Evolutionary conservation across 2,113 vertebrate genomes (phyloP).

Genomic region (mouse (Mus musculus)): DNA sequence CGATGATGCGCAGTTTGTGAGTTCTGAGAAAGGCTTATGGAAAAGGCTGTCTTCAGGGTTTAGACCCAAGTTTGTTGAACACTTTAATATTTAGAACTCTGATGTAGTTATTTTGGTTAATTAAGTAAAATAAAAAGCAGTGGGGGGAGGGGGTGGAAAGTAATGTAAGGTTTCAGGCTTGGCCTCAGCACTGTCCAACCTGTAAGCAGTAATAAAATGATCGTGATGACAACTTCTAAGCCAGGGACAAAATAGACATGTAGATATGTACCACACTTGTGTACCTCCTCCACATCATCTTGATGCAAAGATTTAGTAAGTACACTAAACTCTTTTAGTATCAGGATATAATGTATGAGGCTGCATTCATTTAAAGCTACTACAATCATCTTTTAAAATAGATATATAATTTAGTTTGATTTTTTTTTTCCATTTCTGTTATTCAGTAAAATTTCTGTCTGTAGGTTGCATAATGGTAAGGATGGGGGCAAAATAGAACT

Average conservation of each 20-base stretch:
- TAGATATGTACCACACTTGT: background rate
- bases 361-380: conserved; percentile 1
- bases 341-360: background rate
- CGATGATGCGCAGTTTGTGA: background rate
- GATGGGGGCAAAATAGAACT: background rate
- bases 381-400: background rate
- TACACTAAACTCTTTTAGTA: background rate
- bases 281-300: background rate
- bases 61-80: background rate
- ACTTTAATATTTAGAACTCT: conserved; percentile 5
- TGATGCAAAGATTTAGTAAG: background rate
- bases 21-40: background rate
- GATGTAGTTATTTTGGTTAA: background rate
- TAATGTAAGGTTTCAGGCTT: background rate
- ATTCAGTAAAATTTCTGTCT: background rate
- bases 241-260: background rate
- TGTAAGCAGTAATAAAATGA: background rate
- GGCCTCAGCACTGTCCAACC: background rate
- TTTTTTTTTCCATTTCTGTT: background rate
- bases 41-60: conserved; percentile 14
- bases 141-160: background rate
- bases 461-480: background rate
- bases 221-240: background rate
- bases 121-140: background rate
- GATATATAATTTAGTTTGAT: conserved; percentile 21